These are phyloP conservation scores for Notodonta ziczac DNA, from an alignment of 2,888 invertebrate species.

Conservation along the genomic window DNA sequence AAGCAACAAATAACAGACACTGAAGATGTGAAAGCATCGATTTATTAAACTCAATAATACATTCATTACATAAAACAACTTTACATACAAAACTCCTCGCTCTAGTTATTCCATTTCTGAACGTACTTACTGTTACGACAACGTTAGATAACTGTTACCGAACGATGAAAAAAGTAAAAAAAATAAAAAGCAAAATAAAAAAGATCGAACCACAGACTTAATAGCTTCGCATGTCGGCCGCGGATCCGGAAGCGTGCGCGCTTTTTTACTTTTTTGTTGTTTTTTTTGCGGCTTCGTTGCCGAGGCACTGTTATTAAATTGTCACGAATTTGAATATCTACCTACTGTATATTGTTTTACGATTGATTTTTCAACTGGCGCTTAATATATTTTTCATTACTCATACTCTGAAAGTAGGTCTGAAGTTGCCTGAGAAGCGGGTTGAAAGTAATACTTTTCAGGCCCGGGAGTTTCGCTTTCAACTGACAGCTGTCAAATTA, in stretches of 20 bases:
- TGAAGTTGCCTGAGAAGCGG: too few species aligned
- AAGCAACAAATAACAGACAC: background rate
- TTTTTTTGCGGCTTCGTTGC: conserved; percentile 11
- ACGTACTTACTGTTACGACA: conserved; percentile 31
- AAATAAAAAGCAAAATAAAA: conserved; percentile 36
- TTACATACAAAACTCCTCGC: conserved; percentile 17
- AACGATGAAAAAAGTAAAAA: conserved; percentile 38
- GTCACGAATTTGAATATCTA: conserved; percentile 32
- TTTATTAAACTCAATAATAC: background rate
- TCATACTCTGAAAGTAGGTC: too few species aligned
- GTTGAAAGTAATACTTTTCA: too few species aligned
- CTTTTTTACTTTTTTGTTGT: conserved; percentile 13
- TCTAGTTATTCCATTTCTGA: conserved; percentile 25
- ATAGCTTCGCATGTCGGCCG: conserved; percentile 33
- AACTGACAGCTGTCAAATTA: too few species aligned
- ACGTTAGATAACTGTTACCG: conserved; percentile 49
- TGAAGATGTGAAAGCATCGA: too few species aligned
- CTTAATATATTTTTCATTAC: too few species aligned
- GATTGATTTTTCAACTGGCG: too few species aligned
- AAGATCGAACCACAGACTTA: conserved; percentile 36
- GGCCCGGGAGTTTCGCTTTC: too few species aligned
- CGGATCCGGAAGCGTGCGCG: conserved; percentile 18
- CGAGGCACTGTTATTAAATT: conserved; percentile 38
- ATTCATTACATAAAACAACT: background rate
- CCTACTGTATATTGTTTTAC: conserved; percentile 7